These are phyloP conservation scores for Siderastrea radians DNA, from an alignment of 92 coral and sea anemone genomes.

Conservation along the genomic window DNA sequence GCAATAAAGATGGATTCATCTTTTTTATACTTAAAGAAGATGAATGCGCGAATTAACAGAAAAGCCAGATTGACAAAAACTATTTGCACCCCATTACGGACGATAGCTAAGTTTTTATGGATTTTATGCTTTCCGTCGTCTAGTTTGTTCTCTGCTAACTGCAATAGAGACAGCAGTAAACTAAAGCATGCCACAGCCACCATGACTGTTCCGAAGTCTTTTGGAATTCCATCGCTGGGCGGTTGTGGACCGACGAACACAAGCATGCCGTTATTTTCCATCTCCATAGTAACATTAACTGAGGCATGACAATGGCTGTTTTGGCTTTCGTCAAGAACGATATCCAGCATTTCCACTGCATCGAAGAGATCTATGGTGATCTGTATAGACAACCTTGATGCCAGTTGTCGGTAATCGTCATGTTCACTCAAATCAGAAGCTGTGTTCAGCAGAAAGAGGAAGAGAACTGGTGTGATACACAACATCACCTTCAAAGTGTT, in stretches of 20 bases:
- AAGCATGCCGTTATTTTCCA: too few relatives aligned
- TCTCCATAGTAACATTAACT: too few relatives aligned
- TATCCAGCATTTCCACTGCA: conserved; percentile 61
- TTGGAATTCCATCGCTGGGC: conserved; percentile 4
- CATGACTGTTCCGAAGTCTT: conserved; percentile 28
- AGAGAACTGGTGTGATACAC: conserved; percentile 19
- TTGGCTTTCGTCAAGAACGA: conserved; percentile 42
- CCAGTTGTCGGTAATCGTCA: conserved; percentile 20
- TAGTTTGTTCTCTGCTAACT: conserved; percentile 13
- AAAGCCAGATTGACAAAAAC: too few relatives aligned
- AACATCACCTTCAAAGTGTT: conserved; percentile 8
- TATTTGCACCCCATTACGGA: background rate
- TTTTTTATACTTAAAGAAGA: too few relatives aligned
- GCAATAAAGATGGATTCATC: too few relatives aligned
- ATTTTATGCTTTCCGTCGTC: background rate
- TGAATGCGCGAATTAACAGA: too few relatives aligned
- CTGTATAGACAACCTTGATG: conserved; percentile 33
- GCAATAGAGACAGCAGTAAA: conserved; percentile 7
- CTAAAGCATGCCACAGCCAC: conserved; percentile 24
- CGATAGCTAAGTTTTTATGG: background rate
- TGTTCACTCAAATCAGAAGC: conserved; percentile 15
- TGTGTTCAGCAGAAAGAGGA: conserved; percentile 32
- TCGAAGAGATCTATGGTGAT: conserved; percentile 76
- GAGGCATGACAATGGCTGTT: background rate
- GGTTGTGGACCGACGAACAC: too few relatives aligned